phyloP scores from a whole-genome alignment of 2,113 vertebrate genomes.

The Panthera tigris region DNA sequence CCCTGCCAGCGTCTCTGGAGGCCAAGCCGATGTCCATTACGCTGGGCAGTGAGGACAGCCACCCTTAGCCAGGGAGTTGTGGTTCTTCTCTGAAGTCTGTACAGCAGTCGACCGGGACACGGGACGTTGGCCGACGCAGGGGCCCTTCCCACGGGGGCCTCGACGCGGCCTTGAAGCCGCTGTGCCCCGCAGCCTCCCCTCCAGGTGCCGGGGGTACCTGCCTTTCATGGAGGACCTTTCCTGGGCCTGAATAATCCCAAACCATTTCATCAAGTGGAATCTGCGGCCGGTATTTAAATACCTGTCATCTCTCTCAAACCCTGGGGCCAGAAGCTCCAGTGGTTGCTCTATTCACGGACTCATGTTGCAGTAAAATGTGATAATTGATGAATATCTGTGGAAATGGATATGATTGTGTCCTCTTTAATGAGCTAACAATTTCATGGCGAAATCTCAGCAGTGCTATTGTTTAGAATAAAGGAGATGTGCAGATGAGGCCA shows the following conservation, averaged over 20 bases:
- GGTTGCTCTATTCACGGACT: conserved; percentile 31
- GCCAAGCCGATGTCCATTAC: accelerated
- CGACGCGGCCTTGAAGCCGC: accelerated
- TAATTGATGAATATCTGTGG: conserved; percentile 79
- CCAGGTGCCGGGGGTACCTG: accelerated
- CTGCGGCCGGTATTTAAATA: background rate
- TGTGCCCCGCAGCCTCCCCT: accelerated
- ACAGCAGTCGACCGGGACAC: accelerated
- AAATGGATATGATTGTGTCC: conserved; percentile 75
- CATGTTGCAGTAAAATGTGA: conserved; percentile 74
- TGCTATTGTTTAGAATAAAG: conserved; percentile 79
- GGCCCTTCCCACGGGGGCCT: accelerated
- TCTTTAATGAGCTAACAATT: conserved; percentile 83
- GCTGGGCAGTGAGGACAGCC: background rate
- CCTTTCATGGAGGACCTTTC: accelerated
- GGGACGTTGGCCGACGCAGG: accelerated
- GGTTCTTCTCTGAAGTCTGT: background rate
- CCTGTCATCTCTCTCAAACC: conserved; percentile 39
- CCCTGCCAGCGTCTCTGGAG: background rate
- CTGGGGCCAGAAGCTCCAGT: conserved; percentile 40
- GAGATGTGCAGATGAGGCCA: conserved; percentile 81
- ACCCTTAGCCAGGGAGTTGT: accelerated
- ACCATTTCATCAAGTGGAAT: background rate
- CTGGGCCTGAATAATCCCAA: background rate
- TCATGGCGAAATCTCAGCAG: conserved; percentile 77